Evolutionary conservation across 2,888 invertebrate species (phyloP), one percentile per base, ranked within the genome.

Genomic region (Leptinotarsa haldemani): DNA sequence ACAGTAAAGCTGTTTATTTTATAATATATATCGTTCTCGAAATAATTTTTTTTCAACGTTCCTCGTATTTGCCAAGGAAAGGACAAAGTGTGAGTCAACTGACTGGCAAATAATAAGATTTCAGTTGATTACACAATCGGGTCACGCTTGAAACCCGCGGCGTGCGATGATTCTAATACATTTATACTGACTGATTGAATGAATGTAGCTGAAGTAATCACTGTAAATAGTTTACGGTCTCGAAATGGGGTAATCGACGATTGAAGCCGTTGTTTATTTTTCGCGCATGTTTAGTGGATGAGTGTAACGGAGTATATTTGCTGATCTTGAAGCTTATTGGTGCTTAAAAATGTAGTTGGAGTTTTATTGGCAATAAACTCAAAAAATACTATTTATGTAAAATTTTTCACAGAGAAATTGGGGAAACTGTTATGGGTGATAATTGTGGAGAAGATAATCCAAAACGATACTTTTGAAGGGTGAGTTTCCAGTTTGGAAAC

Each of bases 181-280:
- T 22, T 56, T 4, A 56, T 9, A 2, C 20, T 9, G 15, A 56
- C 22, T 20, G 20, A 9, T 20, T 56, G 53, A 56, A 20, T 56
- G 53, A 56, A 56, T 56, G 7, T 13, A 20, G 22, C 56, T 56
- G 56, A 56, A 56, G 22, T 56, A 56, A 56, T 22, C 18, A 18
- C 56, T 22, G 56, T 56, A 25, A 56, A 56, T 56, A 56, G 56
- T 56, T 56, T 22, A 56, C 22, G 13, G 20, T 56, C 56, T 22
- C 20, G 15, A 20, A 56, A 22, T 56, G 22, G 20, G 56, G 9
- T 5, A 15, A 52, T 12, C 18, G 52, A 18, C 18, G 52, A 18
- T 18, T 52, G 18, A 18, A 18, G 18, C 9, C 18, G 52, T 52
- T 20, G 22, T 56, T 56, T 56, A 22, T 56, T 50, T 56, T 56